Conservation (phyloP, 2,888 invertebrate species). For the Drosophila mettleri region DNA sequence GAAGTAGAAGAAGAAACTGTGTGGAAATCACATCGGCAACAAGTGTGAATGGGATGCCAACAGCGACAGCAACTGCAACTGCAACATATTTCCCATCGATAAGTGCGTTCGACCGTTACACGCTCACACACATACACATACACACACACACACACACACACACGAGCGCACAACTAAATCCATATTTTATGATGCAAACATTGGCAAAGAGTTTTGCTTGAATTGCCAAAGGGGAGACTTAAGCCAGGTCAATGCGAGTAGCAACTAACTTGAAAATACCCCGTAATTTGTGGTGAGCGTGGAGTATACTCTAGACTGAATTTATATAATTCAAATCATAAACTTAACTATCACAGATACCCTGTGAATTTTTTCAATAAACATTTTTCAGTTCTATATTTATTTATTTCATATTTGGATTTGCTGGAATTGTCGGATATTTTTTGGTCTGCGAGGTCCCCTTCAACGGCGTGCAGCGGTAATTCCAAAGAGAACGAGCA, state of each 20-base stretch:
- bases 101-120: slow-evolving; percentile 38
- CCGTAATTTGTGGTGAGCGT: not conserved
- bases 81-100: slow-evolving; percentile 37
- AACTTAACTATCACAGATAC: no score
- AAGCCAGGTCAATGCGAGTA: slow-evolving; percentile 1
- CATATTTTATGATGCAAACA: slow-evolving; percentile 74
- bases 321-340: not conserved
- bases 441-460: no score
- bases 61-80: slow-evolving; percentile 18
- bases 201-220: slow-evolving; percentile 44
- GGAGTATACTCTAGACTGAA: not conserved
- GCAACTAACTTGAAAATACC: slow-evolving; percentile 13
- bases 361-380: no score
- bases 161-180: slow-evolving; percentile 44
- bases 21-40: slow-evolving; percentile 38
- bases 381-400: no score
- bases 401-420: not conserved
- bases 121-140: slow-evolving; percentile 27
- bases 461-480: no score
- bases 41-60: slow-evolving; percentile 48
- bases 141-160: slow-evolving; percentile 20
- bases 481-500: no score
- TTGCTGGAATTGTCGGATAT: no score
- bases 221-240: slow-evolving; percentile 31
- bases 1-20: not conserved